Base-by-base conservation (phyloP, 2,113 vertebrate species). In the Larimichthys crocea region DNA sequence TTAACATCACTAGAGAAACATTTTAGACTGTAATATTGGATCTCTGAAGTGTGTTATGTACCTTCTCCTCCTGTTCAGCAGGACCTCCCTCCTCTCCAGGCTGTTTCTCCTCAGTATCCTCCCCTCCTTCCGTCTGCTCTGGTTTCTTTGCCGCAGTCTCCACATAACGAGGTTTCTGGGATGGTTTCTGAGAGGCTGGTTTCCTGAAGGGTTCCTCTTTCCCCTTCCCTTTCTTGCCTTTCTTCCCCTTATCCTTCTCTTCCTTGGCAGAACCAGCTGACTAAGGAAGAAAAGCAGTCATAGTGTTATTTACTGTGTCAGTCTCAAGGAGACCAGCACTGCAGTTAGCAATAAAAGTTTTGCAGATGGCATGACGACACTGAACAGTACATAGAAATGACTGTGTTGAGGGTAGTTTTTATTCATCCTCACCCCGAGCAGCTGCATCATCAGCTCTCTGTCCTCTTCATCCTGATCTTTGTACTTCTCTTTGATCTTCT, bases 401-500 rank as follows among this genome's bases (percentile, higher is more conserved):
- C 4, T 3, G 5, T 53, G 20, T 24, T 22, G 24, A 68, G 10
- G 9, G 19, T 50, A 2, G 1, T 20, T 76, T 64, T 53, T 10
- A 59, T 29, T 64, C 22, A 10, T 60, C 67, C 96, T 96, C 92
- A 99, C 98, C 86, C 97, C 98, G 20, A 99, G 93, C 68, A 99
- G 94, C 93, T 98, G 97, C 98, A 99, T 99, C 92, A 96, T 97
- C 82, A 99, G 96, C 92, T 99, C 96, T 15, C 98, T 91, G 82
- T 99, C 98, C 92, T 99, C 98, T 50, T 99, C 97, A 19, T 99
- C 98, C 93, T 99, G 98, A 91, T 99, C 97, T 89, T 96, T 97
- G 91, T 99, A 99, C 91, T 99, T 99, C 93, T 99, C 98, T 86
- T 97, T 99, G 92, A 99, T 99, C 89, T 99, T 99, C 94, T 98